Evolutionary conservation across 2,888 invertebrate genomes (phyloP).

Genomic region (Abscondita cerata): DNA sequence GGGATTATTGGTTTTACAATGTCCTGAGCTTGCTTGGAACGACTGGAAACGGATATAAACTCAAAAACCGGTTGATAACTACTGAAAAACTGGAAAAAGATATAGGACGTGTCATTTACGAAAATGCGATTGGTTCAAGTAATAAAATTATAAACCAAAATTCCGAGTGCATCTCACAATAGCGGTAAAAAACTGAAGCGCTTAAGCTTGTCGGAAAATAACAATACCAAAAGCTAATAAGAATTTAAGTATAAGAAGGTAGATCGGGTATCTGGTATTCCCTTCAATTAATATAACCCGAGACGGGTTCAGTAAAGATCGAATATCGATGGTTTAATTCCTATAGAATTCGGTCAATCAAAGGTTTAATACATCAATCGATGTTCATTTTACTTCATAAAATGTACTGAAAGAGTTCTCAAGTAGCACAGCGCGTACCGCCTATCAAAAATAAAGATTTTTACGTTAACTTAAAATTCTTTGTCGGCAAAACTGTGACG

Average conservation of each 20-base stretch:
- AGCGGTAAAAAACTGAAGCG: too few relatives aligned
- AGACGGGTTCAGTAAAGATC: slow-evolving; percentile 32
- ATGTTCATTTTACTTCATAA: slow-evolving; percentile 29
- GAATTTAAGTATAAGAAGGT: slow-evolving; percentile 28
- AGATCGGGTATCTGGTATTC: slow-evolving; percentile 30
- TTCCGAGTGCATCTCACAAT: too few relatives aligned
- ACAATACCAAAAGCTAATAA: slow-evolving; percentile 30
- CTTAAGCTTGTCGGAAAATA: slow-evolving; percentile 3
- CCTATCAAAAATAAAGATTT: too few relatives aligned
- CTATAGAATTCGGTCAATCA: slow-evolving; percentile 36
- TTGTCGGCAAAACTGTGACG: too few relatives aligned
- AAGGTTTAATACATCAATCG: slow-evolving; percentile 24
- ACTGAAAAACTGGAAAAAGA: too few relatives aligned
- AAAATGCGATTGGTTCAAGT: too few relatives aligned
- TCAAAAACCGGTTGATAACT: too few relatives aligned
- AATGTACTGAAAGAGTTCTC: slow-evolving; percentile 30
- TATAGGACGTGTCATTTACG: too few relatives aligned
- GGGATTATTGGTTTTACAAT: too few relatives aligned
- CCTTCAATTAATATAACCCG: slow-evolving; percentile 31
- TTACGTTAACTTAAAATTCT: neutral
- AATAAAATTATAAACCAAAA: too few relatives aligned
- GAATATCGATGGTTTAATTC: slow-evolving; percentile 32
- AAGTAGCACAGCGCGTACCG: slow-evolving; percentile 20
- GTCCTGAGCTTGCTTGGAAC: too few relatives aligned
- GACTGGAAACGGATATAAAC: too few relatives aligned